phyloP scores from a whole-genome alignment of 2,888 invertebrate genomes.

The Drosophila phalerata region DNA sequence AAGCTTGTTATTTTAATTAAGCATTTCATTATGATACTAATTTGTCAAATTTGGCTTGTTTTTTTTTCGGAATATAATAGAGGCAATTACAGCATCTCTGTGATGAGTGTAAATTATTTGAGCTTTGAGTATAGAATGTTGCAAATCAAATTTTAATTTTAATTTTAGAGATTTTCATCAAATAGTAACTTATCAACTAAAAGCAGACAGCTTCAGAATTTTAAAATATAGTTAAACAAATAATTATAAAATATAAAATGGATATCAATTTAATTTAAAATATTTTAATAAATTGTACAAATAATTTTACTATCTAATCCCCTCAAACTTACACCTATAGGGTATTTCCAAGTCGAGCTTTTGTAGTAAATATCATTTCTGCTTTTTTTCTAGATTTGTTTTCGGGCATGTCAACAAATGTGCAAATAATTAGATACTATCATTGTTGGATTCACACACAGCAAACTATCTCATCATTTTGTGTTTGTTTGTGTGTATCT shows the following conservation, averaged over 20 bases:
- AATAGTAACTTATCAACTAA: no score
- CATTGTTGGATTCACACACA: constrained; percentile 26
- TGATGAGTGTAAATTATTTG: constrained; percentile 18
- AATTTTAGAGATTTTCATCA: no score
- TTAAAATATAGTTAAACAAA: no score
- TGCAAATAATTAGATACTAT: constrained; percentile 29
- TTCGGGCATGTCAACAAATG: constrained; percentile 40
- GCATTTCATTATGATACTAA: constrained; percentile 74
- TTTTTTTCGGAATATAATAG: constrained; percentile 31
- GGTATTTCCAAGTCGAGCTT: background rate
- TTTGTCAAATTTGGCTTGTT: constrained; percentile 49
- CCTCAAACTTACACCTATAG: background rate
- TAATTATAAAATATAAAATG: no score
- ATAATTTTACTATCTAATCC: background rate
- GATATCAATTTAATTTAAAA: no score
- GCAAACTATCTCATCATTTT: constrained; percentile 28
- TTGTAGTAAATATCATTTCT: background rate
- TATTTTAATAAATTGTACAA: no score
- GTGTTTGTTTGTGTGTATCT: constrained; percentile 14
- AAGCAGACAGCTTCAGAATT: no score
- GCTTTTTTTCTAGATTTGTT: constrained; percentile 23
- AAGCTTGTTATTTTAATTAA: constrained; percentile 76
- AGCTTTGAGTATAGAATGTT: constrained; percentile 1
- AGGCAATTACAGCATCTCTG: constrained; percentile 45
- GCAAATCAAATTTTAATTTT: background rate